phyloP scores from a whole-genome alignment of 2,888 invertebrate genomes.

The Gibbula magus region DNA sequence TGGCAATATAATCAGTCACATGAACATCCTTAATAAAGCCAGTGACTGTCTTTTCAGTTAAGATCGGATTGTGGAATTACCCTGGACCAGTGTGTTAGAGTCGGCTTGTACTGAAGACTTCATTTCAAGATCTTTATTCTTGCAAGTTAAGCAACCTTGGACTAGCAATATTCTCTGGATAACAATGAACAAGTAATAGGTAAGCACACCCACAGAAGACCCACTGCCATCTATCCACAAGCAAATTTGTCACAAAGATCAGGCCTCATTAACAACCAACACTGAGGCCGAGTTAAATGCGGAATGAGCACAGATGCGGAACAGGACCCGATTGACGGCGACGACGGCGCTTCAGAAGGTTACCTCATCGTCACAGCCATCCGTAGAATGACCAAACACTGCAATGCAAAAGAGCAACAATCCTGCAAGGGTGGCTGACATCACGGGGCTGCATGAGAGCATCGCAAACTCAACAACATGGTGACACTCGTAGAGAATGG shows the following conservation, averaged over 20 bases:
- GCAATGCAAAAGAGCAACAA: slow-evolving; percentile 74
- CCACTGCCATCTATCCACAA: background rate
- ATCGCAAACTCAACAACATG: background rate
- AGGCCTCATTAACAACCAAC: background rate
- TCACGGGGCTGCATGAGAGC: slow-evolving; percentile 13
- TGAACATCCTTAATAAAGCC: too few species aligned
- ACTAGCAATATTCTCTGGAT: too few species aligned
- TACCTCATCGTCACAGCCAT: slow-evolving; percentile 85
- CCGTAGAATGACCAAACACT: slow-evolving; percentile 92
- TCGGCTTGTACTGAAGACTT: too few species aligned
- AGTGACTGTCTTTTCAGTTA: too few species aligned
- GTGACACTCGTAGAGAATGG: background rate
- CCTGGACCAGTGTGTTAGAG: too few species aligned
- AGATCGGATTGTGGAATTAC: too few species aligned
- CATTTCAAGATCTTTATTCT: too few species aligned
- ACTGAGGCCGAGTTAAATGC: background rate
- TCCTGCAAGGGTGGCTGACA: background rate
- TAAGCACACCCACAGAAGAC: background rate
- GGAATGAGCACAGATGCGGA: slow-evolving; percentile 19
- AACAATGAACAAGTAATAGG: background rate
- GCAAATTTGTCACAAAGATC: background rate
- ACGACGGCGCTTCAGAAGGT: slow-evolving; percentile 61
- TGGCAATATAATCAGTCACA: too few species aligned
- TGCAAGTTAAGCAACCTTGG: too few species aligned
- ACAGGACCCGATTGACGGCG: background rate